Evolutionary conservation across 2,113 vertebrate species (phyloP), one percentile per base, ranked within the genome.

Genomic region (Siphamia tubifer): DNA sequence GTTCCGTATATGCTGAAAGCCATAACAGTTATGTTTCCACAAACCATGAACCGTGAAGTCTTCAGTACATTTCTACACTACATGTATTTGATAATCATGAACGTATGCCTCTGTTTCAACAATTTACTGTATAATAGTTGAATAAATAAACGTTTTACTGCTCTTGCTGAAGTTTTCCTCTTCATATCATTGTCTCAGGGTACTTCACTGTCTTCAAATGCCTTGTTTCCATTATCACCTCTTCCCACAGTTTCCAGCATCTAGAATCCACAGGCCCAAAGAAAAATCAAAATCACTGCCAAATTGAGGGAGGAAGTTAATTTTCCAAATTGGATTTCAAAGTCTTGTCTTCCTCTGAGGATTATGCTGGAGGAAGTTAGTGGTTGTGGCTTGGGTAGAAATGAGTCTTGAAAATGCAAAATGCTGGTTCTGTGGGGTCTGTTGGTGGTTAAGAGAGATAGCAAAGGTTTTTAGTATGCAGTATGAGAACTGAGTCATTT

Each of bases 281-380:
- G 69, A 51, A 63, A 79, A 82, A 73, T 81, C 72, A 72, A 42
- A 64, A 66, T 78, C 12, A 20, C 65, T 73, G 87, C 82, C 79
- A 81, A 81, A 82, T 71, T 4, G 28, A 67, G 83, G 79, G 68
- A 87, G 74, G 55, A 57, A 68, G 63, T 80, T 79, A 74, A 86
- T 87, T 84, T 87, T 65, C 68, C 68, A 89, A 84, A 87, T 83
- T 87, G 70, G 57, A 69, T 75, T 85, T 87, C 77, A 82, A 86
- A 85, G 73, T 72, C 74, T 23, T 72, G 53, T 67, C 36, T 31
- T 76, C 38, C 68, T 51, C 19, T 55, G 66, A 76, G 76, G 69
- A 78, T 67, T 77, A 69, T 85, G 62, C 15, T 42, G 31, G 43
- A 84, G 87, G 85, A 89, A 87, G 69, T 90, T 52, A 39, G 81